Evolutionary conservation across 2,113 vertebrate species (phyloP), one percentile per base, ranked within the genome.

Genomic region (Phaethornis superciliosus): DNA sequence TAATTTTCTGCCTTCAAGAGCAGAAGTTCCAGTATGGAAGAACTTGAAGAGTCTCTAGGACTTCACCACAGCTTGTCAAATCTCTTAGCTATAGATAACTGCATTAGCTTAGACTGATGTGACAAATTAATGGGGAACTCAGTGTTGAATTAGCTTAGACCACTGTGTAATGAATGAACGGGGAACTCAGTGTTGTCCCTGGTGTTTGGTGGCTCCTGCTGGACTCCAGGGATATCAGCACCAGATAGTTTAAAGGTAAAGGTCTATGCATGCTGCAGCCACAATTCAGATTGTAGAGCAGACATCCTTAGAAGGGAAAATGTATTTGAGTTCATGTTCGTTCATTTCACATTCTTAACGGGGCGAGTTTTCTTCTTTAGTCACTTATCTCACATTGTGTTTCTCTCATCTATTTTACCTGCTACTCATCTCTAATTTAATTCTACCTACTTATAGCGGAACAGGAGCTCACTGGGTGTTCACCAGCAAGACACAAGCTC

Each of bases 161-260:
- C 55, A 42, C 21, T 13, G 49, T 65, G 51, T 40, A 30, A 65
- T n/a, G 42, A 81, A 55, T 52, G 55, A 71, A 24, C 22, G 7
- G 7, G 3, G 12, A 80, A 26, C 21, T 54, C 72, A 32, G 23
- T 30, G 22, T 12, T 52, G 44, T 46, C 14, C 71, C 77, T 71
- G 35, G 28, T 77, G 6, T 89, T 42, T 85, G 47, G 71, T 90
- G 88, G 64, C 85, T 95, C 80, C 88, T 91, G 42, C 88, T 93
- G 88, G 89, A 59, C 35, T 74, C 18, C 6, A 1, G 3, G n/a
- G 32, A 47, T 82, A 78, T 65, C 15, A 55, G 5, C 79, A 63
- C 46, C 17, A 59, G 10, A 28, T 62, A 17, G 4, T 64, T 85
- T 56, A 64, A 79, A 94, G 13, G 12, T 27, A 27, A 37, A 65